These are phyloP conservation scores for Trichonephila clavipes DNA, from an alignment of 1,140 invertebrate species.

Conservation along the genomic window DNA sequence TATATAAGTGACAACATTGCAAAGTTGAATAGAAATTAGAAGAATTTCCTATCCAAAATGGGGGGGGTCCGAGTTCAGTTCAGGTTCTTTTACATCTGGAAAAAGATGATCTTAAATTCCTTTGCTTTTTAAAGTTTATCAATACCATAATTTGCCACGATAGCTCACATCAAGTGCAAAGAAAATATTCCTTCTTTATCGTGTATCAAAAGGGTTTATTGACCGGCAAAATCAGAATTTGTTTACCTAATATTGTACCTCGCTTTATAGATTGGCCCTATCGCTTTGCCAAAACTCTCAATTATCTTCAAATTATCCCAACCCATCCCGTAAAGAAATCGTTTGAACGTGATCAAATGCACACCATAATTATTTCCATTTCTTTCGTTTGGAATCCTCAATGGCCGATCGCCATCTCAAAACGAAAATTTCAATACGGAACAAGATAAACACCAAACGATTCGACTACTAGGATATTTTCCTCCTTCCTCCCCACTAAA, in stretches of 20 bases:
- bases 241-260: background rate
- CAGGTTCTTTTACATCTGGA: no score
- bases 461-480: background rate
- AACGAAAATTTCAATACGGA: constrained; percentile 11
- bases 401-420: background rate
- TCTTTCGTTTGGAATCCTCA: background rate
- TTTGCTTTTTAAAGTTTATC: background rate
- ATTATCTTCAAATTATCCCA: constrained; percentile 16
- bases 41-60: no score
- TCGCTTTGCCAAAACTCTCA: constrained; percentile 15
- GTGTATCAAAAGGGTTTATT: background rate
- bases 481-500: background rate
- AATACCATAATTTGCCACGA: background rate
- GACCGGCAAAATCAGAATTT: constrained; percentile 19
- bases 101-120: no score
- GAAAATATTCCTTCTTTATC: background rate
- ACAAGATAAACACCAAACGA: background rate
- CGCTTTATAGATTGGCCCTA: background rate
- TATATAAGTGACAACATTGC: no score
- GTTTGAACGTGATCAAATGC: background rate
- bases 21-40: no score
- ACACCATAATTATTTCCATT: background rate
- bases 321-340: constrained; percentile 1
- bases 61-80: no score
- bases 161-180: background rate